Evolutionary conservation across 2,888 invertebrate species (phyloP).

Genomic region (Hirtodrosophila confusa): DNA sequence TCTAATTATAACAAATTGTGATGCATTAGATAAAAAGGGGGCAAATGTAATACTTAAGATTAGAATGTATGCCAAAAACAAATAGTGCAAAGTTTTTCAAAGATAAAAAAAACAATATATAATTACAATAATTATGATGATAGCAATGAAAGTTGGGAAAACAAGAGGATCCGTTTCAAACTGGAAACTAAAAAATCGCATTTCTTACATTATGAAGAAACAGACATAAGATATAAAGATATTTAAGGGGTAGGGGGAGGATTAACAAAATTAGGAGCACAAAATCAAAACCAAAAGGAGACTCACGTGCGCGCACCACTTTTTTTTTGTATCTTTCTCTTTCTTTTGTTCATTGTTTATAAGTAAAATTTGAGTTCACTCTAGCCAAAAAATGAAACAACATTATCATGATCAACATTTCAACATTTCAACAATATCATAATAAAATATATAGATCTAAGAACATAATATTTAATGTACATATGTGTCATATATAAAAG

Average conservation of each 20-base stretch:
- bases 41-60: slow-evolving; percentile 63
- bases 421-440: slow-evolving; percentile 48
- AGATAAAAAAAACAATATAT: slow-evolving; percentile 16
- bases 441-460: slow-evolving; percentile 32
- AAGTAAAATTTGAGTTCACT: slow-evolving; percentile 9
- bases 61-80: slow-evolving; percentile 48
- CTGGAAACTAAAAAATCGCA: slow-evolving; percentile 61
- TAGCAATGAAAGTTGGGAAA: slow-evolving; percentile 17
- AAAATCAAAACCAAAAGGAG: slow-evolving; percentile 77
- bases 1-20: slow-evolving; percentile 59
- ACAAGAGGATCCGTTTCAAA: slow-evolving; percentile 32
- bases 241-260: slow-evolving; percentile 31
- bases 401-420: slow-evolving; percentile 74
- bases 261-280: slow-evolving; percentile 66
- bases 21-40: slow-evolving; percentile 50
- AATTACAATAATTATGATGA: slow-evolving; percentile 24
- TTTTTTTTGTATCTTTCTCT: slow-evolving; percentile 4
- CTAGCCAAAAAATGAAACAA: slow-evolving; percentile 62
- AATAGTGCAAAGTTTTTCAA: slow-evolving; percentile 46
- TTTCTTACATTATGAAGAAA: slow-evolving; percentile 22
- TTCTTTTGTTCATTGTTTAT: background rate
- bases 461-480: slow-evolving; percentile 48
- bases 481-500: slow-evolving; percentile 15
- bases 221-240: slow-evolving; percentile 38
- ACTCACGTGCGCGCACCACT: slow-evolving; percentile 81